These are phyloP conservation scores for Tolypeutes matacus DNA, from an alignment of 2,797 vertebrate species.

Conservation along the genomic window DNA sequence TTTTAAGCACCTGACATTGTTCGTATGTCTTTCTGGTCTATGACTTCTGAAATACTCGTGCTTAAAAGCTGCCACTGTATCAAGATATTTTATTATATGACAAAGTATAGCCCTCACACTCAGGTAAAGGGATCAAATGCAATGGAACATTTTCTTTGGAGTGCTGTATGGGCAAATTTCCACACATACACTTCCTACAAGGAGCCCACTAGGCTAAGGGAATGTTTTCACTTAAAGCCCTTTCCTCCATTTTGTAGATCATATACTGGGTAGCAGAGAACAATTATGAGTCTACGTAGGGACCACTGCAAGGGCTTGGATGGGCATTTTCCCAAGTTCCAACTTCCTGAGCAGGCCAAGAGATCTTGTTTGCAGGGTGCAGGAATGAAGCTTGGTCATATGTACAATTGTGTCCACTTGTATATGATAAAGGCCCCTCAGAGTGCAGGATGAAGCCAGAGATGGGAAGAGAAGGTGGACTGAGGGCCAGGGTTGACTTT, in stretches of 20 bases:
- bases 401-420: neutral
- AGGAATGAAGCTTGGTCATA: neutral
- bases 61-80: neutral
- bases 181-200: neutral
- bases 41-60: neutral
- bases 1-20: neutral
- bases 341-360: neutral
- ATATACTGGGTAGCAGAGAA: neutral
- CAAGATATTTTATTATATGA: neutral
- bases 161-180: neutral
- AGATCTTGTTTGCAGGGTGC: rapidly evolving
- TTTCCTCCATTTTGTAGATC: neutral
- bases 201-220: neutral
- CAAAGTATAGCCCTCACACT: neutral
- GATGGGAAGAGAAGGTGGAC: rapidly evolving
- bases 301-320: neutral
- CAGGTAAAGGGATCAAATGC: neutral
- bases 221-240: neutral
- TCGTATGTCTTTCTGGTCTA: neutral
- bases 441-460: neutral
- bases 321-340: neutral
- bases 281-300: neutral
- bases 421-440: neutral
- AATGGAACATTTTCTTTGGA: neutral
- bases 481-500: neutral